A percentile compares a stretch with the other conserved stretches of the same genome.
Conservation (phyloP, 2,113 vertebrate species). For the Equus quagga region DNA sequence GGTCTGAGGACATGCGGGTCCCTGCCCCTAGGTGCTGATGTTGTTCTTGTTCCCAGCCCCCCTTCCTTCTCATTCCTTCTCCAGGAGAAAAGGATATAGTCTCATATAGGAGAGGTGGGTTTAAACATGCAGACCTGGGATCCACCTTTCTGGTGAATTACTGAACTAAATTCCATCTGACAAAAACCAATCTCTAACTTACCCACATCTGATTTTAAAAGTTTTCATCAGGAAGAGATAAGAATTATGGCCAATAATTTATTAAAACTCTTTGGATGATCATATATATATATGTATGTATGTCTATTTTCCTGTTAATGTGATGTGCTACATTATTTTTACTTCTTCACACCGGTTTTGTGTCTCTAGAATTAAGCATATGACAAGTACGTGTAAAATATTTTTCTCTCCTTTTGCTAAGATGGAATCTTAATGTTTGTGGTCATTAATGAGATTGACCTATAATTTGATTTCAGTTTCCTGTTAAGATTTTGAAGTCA, state of each 20-base stretch:
- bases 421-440: constrained; percentile 4
- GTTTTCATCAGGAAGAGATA: background rate
- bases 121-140: background rate
- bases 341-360: background rate
- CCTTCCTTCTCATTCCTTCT: background rate
- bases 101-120: background rate
- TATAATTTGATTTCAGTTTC: constrained; percentile 19
- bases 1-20: background rate
- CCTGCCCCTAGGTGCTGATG: background rate
- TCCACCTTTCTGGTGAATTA: constrained; percentile 26
- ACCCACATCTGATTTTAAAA: background rate
- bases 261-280: background rate
- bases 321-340: background rate
- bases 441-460: background rate
- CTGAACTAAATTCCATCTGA: background rate
- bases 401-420: constrained; percentile 10
- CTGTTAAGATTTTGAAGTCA: constrained; percentile 26
- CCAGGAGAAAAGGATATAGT: background rate
- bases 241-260: background rate
- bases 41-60: background rate
- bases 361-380: background rate
- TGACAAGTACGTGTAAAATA: background rate
- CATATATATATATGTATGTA: background rate
- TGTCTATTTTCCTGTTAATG: background rate
- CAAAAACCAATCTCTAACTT: background rate